Percentiles rank a stretch among this genome's conserved stretches.
Evolutionary conservation across 2,797 vertebrate genomes (phyloP).

Genomic region (Sandelia bainsii): DNA sequence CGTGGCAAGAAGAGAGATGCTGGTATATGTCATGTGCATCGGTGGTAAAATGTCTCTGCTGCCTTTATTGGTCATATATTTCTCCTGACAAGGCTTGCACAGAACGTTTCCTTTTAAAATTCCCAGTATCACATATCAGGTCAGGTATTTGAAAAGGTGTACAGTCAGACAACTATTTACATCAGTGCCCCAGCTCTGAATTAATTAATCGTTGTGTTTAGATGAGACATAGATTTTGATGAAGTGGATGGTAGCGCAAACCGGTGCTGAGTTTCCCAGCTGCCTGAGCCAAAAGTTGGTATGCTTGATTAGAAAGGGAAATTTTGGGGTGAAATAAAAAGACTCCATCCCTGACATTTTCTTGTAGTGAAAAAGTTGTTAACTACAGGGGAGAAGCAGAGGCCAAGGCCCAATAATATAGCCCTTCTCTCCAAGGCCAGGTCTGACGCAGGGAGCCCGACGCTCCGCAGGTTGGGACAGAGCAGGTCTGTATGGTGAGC

Average conservation of each 20-base stretch:
- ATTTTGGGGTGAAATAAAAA: conserved; percentile 66
- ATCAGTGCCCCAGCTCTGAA: conserved; percentile 51
- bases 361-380: conserved; percentile 72
- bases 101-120: conserved; percentile 52
- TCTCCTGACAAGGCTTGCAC: conserved; percentile 49
- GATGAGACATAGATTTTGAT: conserved; percentile 72
- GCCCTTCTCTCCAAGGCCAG: conserved; percentile 80
- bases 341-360: conserved; percentile 69
- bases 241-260: conserved; percentile 69
- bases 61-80: conserved; percentile 64
- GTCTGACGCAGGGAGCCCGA: conserved; percentile 80
- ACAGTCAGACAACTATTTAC: conserved; percentile 57
- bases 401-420: conserved; percentile 81
- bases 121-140: conserved; percentile 67
- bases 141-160: conserved; percentile 62
- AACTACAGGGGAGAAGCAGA: conserved; percentile 73
- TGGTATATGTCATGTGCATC: conserved; percentile 49
- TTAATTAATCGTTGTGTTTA: conserved; percentile 69
- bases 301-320: conserved; percentile 67
- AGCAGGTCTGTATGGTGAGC: conserved; percentile 79
- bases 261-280: conserved; percentile 64
- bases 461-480: conserved; percentile 70
- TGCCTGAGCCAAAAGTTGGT: conserved; percentile 62
- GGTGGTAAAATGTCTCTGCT: conserved; percentile 39
- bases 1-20: conserved; percentile 41